Evolutionary conservation across 2,888 invertebrate species (phyloP).

Genomic region (Odontomyia ornata): DNA sequence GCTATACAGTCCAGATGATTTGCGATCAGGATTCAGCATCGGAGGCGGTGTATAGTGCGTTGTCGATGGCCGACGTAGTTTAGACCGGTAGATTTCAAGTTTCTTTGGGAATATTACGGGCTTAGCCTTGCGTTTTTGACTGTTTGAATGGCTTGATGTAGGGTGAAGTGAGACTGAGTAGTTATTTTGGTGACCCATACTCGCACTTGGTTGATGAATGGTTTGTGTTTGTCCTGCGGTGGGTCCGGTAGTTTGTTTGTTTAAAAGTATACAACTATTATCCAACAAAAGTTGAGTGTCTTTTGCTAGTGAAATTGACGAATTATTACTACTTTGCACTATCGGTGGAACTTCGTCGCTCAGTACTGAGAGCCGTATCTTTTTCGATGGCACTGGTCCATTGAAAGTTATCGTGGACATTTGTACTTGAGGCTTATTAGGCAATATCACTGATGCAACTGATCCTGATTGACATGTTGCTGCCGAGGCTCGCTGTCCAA

Average conservation of each 20-base stretch:
- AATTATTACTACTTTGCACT: not conserved
- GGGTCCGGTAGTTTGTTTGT: constrained; percentile 53
- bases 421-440: constrained; percentile 33
- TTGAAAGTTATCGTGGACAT: not conserved
- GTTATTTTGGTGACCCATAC: constrained; percentile 49
- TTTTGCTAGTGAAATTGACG: not conserved
- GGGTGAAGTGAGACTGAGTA: not conserved
- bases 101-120: constrained; percentile 55
- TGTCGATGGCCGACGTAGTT: constrained; percentile 62
- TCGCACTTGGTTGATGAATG: constrained; percentile 48
- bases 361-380: constrained; percentile 50
- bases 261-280: not conserved
- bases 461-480: not conserved
- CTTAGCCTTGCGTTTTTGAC: constrained; percentile 54
- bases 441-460: not conserved
- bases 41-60: constrained; percentile 90
- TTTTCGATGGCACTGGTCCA: constrained; percentile 39
- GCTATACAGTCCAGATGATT: constrained; percentile 81
- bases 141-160: constrained; percentile 53
- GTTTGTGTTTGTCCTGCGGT: constrained; percentile 47
- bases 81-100: constrained; percentile 58
- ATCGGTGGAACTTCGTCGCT: constrained; percentile 16
- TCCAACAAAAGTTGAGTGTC: constrained; percentile 27
- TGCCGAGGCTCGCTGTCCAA: constrained; percentile 61
- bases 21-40: constrained; percentile 89